Conservation (phyloP, 2,888 invertebrate species). For the Odontothrips loti region DNA sequence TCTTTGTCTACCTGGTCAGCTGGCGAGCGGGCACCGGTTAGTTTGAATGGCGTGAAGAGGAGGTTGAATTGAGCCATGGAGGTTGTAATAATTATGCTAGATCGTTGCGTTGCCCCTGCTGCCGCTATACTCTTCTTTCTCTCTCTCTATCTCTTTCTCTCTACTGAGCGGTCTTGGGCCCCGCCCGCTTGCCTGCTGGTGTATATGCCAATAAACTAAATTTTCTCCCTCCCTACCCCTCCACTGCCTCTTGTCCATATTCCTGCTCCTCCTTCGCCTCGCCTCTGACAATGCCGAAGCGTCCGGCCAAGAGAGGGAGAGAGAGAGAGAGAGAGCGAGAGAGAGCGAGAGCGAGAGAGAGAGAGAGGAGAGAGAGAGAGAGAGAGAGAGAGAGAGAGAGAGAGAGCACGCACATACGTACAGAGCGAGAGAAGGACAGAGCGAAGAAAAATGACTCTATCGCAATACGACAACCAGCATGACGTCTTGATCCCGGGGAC, state of each 20-base stretch:
- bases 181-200: background rate
- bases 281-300: too few relatives aligned
- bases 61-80: background rate
- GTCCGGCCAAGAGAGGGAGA: too few relatives aligned
- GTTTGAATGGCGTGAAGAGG: background rate
- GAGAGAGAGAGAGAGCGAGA: too few relatives aligned
- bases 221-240: background rate
- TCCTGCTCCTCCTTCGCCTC: too few relatives aligned
- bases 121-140: background rate
- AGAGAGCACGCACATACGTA: too few relatives aligned
- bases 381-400: too few relatives aligned
- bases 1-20: background rate
- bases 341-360: too few relatives aligned
- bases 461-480: conserved; percentile 21
- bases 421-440: too few relatives aligned
- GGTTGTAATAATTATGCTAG: background rate
- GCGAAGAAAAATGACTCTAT: background rate
- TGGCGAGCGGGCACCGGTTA: background rate
- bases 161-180: background rate
- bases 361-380: too few relatives aligned
- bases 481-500: conserved; percentile 8
- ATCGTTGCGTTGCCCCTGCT: background rate
- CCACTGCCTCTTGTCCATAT: background rate
- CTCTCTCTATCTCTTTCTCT: background rate
- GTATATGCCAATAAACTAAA: background rate